Conservation (phyloP, 2,113 vertebrate species). For the Choloepus hoffmanni region DNA sequence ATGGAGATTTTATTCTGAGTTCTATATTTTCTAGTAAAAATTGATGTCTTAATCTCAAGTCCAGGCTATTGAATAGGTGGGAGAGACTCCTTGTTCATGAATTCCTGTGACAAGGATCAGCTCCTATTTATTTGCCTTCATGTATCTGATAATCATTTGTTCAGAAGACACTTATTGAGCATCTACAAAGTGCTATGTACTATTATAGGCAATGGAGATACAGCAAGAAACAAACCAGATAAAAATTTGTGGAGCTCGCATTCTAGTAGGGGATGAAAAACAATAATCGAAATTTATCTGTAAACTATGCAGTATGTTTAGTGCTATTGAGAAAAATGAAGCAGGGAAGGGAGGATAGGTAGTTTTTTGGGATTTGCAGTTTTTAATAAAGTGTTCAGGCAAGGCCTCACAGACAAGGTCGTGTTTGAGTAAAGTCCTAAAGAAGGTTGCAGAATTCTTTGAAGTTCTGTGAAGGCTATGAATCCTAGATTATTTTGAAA, state of each 20-base stretch:
- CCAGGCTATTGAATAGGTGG: not conserved
- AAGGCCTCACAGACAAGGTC: not conserved
- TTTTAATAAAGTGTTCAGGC: constrained; percentile 12
- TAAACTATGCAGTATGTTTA: not conserved
- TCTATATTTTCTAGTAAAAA: constrained; percentile 45
- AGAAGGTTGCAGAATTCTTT: constrained; percentile 30
- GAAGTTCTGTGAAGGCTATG: not conserved
- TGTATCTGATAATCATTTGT: not conserved
- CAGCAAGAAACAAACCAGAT: not conserved
- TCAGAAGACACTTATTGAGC: not conserved
- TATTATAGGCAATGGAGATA: not conserved
- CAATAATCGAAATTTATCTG: not conserved
- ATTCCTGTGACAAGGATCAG: not conserved
- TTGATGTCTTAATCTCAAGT: not conserved
- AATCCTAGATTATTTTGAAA: constrained; percentile 47
- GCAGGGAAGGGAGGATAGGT: not conserved
- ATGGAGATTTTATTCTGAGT: constrained; percentile 18
- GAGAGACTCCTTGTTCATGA: not conserved
- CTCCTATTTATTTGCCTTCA: not conserved
- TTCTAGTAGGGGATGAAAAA: not conserved
- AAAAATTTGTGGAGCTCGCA: not conserved
- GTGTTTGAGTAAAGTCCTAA: constrained; percentile 6
- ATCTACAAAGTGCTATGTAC: not conserved
- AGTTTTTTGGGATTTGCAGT: not conserved
- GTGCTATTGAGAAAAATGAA: not conserved